Conservation (phyloP, 2,113 vertebrate genomes). For the Corvus moneduloides region DNA sequence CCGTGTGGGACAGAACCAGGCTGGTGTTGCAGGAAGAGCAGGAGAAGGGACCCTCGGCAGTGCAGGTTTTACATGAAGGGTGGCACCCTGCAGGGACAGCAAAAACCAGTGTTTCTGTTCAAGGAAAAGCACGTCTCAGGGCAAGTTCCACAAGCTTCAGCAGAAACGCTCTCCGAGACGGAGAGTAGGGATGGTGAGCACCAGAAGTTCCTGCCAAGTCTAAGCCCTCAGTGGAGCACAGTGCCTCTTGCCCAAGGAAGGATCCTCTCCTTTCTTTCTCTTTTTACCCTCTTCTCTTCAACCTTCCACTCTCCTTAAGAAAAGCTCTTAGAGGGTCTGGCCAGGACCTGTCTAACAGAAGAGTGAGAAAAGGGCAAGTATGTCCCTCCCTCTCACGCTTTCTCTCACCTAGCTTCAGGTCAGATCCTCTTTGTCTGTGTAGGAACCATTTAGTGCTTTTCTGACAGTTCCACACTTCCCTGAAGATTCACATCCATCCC, state of each 20-base stretch:
- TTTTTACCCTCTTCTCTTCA: neutral
- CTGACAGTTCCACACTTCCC: neutral
- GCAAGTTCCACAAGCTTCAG: neutral
- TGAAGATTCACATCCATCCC: neutral
- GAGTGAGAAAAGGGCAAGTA: neutral
- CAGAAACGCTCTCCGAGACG: neutral
- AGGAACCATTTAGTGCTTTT: neutral
- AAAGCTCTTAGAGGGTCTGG: neutral
- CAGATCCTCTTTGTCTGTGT: neutral
- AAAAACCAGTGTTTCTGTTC: neutral
- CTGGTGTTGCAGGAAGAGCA: constrained; percentile 81
- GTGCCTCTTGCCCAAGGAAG: neutral
- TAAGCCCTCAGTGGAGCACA: neutral
- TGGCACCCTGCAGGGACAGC: constrained; percentile 81
- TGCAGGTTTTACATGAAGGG: constrained; percentile 84
- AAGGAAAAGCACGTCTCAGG: neutral
- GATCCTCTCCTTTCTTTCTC: neutral
- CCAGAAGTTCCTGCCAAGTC: neutral
- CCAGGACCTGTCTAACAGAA: neutral
- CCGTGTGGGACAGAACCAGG: constrained; percentile 75
- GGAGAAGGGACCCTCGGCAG: constrained; percentile 68
- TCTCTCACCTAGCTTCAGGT: neutral
- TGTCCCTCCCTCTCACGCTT: neutral
- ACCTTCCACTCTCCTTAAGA: neutral
- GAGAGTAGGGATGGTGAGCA: accelerated